Base-by-base conservation (phyloP, 2,113 vertebrate species). In the Passer domesticus region DNA sequence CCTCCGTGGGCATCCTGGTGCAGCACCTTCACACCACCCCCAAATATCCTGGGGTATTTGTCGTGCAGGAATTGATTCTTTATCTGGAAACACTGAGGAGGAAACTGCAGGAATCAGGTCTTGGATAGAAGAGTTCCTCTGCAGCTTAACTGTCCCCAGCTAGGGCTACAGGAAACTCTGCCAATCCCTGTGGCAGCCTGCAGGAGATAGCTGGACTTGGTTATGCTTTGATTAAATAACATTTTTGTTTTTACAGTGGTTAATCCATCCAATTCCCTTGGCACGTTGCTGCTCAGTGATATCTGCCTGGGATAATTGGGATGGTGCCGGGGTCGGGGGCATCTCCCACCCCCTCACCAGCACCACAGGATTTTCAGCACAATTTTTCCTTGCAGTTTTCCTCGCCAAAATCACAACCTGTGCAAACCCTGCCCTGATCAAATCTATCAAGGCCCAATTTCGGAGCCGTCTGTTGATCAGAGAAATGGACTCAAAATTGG, bases 401-500 rank as follows among this genome's bases (percentile, higher is more conserved):
- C 94, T 83, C 24, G 64, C 95, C 97, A 96, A 96, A 98, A 98
- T 97, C 95, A 95, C 96, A 95, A 97, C 98, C 97, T 97, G 97
- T 95, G 94, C 97, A 97, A 97, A 96, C 94, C 94, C 96, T 96
- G 95, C 95, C 85, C 90, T 97, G 97, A 97, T 98, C 97, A 97
- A 97, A 98, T 97, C 97, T 96, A 97, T 96, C 97, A 96, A 96
- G 97, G 39, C 96, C 97, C 97, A 73, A 84, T 97, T 98, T 94
- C 62, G 66, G 96, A 97, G 91, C 96, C 68, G 95, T 96, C 96
- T 97, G 96, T 97, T 98, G 98, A 98, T 97, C 96, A 96, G 97
- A 95, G 96, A 98, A 98, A 98, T 97, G 97, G 97, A 95, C 97
- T 97, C 83, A 6, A 96, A 98, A 98, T 98, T 98, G 97, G 96